These are phyloP conservation scores for Callipepla squamata DNA, from an alignment of 2,113 vertebrate species.

Conservation along the genomic window DNA sequence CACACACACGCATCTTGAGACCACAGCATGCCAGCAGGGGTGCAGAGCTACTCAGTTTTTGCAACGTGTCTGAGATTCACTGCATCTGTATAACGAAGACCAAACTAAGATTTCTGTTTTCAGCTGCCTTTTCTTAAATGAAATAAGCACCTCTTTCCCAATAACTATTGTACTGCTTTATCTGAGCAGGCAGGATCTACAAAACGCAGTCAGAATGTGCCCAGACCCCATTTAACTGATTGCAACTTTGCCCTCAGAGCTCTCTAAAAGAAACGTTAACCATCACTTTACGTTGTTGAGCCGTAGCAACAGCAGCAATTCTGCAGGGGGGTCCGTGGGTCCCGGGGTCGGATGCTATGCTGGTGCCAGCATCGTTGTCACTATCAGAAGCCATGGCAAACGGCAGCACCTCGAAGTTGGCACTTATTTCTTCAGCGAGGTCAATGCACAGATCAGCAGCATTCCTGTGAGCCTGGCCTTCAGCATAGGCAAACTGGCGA, in stretches of 20 bases:
- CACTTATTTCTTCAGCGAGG: slow-evolving; percentile 96
- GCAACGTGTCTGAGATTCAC: not conserved
- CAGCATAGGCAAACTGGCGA: slow-evolving; percentile 90
- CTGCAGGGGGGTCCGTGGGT: slow-evolving; percentile 93
- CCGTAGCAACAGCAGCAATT: slow-evolving; percentile 90
- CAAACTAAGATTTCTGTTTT: not conserved
- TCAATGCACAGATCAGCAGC: slow-evolving; percentile 95
- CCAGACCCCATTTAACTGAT: not conserved
- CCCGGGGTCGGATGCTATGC: slow-evolving; percentile 93
- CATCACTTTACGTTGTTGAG: slow-evolving; percentile 87
- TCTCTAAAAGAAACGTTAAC: not conserved
- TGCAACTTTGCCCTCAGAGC: not conserved
- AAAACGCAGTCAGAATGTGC: not conserved
- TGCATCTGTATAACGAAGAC: not conserved
- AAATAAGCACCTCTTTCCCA: not conserved
- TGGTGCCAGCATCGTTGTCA: slow-evolving; percentile 95
- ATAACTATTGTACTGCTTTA: not conserved
- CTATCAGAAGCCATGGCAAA: slow-evolving; percentile 99
- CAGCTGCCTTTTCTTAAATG: not conserved
- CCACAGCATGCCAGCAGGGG: not conserved
- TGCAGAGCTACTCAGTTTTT: not conserved
- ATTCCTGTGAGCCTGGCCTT: slow-evolving; percentile 96
- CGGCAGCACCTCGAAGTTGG: slow-evolving; percentile 96
- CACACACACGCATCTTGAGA: not conserved
- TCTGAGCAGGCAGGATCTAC: not conserved